Evolutionary conservation across 2,113 vertebrate genomes (phyloP).

Genomic region (Grammomys dolichurus): DNA sequence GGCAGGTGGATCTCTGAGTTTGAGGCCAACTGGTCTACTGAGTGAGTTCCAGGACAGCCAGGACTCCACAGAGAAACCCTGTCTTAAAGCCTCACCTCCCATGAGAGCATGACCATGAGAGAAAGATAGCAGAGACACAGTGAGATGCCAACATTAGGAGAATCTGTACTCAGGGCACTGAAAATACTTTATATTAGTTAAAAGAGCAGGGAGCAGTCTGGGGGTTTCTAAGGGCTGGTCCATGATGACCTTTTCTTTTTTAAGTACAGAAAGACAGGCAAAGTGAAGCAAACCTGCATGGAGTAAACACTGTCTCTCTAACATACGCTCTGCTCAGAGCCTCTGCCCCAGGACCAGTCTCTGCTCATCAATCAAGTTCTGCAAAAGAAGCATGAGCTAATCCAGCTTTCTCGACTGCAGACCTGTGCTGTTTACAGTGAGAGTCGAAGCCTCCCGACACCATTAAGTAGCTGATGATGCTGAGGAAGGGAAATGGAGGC

Average conservation of each 20-base stretch:
- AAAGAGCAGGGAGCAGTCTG: neutral
- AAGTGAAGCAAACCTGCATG: neutral
- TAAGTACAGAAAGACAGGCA: neutral
- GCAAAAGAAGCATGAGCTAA: neutral
- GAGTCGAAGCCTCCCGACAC: slow-evolving; percentile 28
- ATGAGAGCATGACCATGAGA: neutral
- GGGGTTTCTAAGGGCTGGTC: neutral
- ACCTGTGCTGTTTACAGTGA: neutral
- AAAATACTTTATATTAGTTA: neutral
- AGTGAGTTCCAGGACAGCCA: neutral
- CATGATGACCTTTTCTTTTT: neutral
- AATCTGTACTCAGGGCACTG: neutral
- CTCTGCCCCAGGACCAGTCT: neutral
- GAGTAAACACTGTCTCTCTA: neutral
- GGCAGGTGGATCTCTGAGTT: neutral
- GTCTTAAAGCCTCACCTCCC: neutral
- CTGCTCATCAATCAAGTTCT: slow-evolving; percentile 44
- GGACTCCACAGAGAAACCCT: neutral
- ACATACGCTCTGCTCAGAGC: neutral
- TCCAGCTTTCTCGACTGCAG: neutral
- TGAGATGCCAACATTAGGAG: neutral
- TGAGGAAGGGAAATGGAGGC: neutral
- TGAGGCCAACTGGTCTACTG: neutral
- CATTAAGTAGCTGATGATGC: neutral
- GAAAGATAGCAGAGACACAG: neutral